These are phyloP conservation scores for Aspiorhynchus laticeps DNA, from an alignment of 2,113 vertebrate genomes.

Conservation along the genomic window DNA sequence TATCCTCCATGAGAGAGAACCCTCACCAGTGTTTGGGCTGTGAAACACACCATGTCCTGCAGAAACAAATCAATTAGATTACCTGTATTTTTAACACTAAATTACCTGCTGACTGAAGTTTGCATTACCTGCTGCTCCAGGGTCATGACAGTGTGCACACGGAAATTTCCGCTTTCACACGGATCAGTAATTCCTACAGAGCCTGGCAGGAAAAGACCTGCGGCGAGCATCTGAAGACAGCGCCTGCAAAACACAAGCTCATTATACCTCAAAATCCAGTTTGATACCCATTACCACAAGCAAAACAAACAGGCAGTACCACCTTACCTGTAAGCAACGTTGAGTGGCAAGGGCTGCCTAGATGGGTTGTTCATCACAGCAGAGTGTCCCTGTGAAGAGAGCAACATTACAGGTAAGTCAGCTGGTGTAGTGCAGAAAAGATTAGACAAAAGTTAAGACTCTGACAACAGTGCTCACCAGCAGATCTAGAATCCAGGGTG, in stretches of 20 bases:
- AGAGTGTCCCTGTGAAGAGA: conserved; percentile 85
- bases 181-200: conserved; percentile 97
- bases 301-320: not conserved
- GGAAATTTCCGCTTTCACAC: conserved; percentile 95
- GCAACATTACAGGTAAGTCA: not conserved
- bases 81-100: not conserved
- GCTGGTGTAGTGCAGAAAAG: not conserved
- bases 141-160: conserved; percentile 98
- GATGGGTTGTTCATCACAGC: conserved; percentile 98
- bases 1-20: conserved; percentile 94
- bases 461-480: conserved; percentile 75
- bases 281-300: not conserved
- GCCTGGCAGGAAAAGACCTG: conserved; percentile 93
- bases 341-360: conserved; percentile 92
- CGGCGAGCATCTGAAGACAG: conserved; percentile 95
- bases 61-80: conserved; percentile 40
- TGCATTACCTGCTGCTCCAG: conserved; percentile 91
- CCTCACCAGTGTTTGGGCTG: conserved; percentile 92
- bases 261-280: not conserved
- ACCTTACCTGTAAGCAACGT: conserved; percentile 90
- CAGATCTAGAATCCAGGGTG: conserved; percentile 96
- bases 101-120: not conserved
- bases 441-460: too few species aligned
- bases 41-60: conserved; percentile 97
- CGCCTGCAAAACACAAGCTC: conserved; percentile 73